A percentile compares a stretch with the other conserved stretches of the same genome.
Conservation (phyloP, 2,888 invertebrate genomes). For the Loripinus fragilis region DNA sequence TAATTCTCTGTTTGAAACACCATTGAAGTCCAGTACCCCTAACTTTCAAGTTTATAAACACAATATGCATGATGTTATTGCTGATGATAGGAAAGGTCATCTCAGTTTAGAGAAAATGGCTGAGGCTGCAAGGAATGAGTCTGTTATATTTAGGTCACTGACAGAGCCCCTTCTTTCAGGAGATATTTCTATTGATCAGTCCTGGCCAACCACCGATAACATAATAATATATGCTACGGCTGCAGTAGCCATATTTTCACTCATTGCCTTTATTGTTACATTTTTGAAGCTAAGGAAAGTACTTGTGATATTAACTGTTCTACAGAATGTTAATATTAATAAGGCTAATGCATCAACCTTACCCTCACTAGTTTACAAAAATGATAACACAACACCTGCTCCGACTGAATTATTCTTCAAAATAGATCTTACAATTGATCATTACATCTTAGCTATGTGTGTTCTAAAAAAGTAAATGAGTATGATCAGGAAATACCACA, state of each 20-base stretch:
- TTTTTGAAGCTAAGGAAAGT: no score
- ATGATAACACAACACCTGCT: slow-evolving; percentile 1
- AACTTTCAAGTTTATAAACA: no score
- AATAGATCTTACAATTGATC: background rate
- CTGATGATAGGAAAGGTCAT: slow-evolving; percentile 32
- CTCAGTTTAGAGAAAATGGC: slow-evolving; percentile 37
- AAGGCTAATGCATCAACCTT: background rate
- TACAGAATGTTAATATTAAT: background rate
- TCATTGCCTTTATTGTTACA: slow-evolving; percentile 4
- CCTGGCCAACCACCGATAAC: slow-evolving; percentile 5
- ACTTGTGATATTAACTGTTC: no score
- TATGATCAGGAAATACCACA: no score
- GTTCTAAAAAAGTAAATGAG: no score
- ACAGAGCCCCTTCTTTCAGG: no score
- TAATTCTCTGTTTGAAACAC: slow-evolving; percentile 29
- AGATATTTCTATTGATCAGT: no score
- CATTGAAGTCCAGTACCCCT: slow-evolving; percentile 15
- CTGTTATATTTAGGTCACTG: no score
- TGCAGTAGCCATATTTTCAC: slow-evolving; percentile 17
- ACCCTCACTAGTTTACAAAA: no score
- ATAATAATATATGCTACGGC: slow-evolving; percentile 29
- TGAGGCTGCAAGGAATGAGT: no score
- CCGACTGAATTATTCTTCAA: background rate
- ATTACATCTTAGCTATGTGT: no score
- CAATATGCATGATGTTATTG: no score